These are phyloP conservation scores for Watsonalla cultraria DNA, from an alignment of 2,888 invertebrate species.

Conservation along the genomic window DNA sequence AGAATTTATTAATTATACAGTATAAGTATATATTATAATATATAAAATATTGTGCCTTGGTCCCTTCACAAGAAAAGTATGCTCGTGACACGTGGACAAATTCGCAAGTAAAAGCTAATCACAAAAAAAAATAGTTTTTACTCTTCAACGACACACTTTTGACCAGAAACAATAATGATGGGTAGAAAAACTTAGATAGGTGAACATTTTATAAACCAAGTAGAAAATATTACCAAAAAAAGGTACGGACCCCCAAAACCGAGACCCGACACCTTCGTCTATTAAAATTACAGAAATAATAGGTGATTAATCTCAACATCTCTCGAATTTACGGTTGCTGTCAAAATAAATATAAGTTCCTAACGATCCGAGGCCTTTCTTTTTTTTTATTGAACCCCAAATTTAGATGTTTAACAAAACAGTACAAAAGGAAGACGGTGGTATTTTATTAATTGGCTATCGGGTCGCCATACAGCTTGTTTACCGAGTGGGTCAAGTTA, in stretches of 20 bases:
- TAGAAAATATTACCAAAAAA: no score
- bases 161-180: no score
- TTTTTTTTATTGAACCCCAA: conserved; percentile 39
- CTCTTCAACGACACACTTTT: no score
- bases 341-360: conserved; percentile 67
- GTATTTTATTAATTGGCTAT: conserved; percentile 69
- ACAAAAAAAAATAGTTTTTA: no score
- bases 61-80: no score
- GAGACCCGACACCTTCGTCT: conserved; percentile 53
- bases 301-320: conserved; percentile 73
- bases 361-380: conserved; percentile 40
- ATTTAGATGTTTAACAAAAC: conserved; percentile 76
- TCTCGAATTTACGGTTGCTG: conserved; percentile 55
- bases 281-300: conserved; percentile 72
- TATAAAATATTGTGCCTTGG: no score
- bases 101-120: no score
- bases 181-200: no score
- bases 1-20: no score
- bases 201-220: no score
- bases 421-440: conserved; percentile 46
- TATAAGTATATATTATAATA: no score
- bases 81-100: no score
- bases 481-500: background rate
- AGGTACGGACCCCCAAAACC: conserved; percentile 30
- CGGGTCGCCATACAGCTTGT: conserved; percentile 40